These are phyloP conservation scores for Neuroscelio doddi DNA, from an alignment of 2,888 invertebrate species.

Conservation along the genomic window DNA sequence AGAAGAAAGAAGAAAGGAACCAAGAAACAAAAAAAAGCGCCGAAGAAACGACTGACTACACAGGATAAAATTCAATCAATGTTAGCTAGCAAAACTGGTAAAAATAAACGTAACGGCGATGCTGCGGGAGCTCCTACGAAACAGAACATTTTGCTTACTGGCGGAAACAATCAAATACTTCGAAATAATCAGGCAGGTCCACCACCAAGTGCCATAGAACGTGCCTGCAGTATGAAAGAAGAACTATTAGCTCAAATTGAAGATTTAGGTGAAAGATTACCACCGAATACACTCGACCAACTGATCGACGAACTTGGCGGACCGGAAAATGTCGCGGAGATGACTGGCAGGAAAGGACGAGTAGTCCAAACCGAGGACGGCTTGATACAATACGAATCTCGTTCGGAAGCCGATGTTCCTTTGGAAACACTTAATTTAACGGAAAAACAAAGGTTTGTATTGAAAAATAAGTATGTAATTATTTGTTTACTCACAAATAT, in stretches of 20 bases:
- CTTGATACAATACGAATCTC: conserved; percentile 92
- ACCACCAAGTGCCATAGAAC: conserved; percentile 88
- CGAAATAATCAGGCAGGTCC: conserved; percentile 73
- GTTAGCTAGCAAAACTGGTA: conserved; percentile 74
- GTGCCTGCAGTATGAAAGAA: conserved; percentile 94
- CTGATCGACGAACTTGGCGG: conserved; percentile 98
- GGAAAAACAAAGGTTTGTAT: conserved; percentile 79
- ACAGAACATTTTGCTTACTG: neutral
- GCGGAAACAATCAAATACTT: conserved; percentile 54
- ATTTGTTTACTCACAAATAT: neutral
- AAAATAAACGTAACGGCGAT: conserved; percentile 70
- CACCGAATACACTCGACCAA: conserved; percentile 98
- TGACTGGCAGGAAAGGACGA: conserved; percentile 97
- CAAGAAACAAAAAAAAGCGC: conserved; percentile 75
- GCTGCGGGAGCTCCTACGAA: conserved; percentile 48
- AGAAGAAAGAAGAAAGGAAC: conserved; percentile 79
- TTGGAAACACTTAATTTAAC: conserved; percentile 97
- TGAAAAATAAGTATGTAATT: neutral
- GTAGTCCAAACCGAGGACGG: conserved; percentile 96
- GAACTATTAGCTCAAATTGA: conserved; percentile 90
- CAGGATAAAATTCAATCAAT: conserved; percentile 87
- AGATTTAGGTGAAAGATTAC: conserved; percentile 87
- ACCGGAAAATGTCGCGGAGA: conserved; percentile 98
- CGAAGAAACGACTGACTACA: conserved; percentile 78
- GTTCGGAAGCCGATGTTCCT: conserved; percentile 95